Percentiles rank a stretch among this genome's conserved stretches.
Conservation (phyloP, 2,113 vertebrate genomes). For the Cynopterus brachyotis region DNA sequence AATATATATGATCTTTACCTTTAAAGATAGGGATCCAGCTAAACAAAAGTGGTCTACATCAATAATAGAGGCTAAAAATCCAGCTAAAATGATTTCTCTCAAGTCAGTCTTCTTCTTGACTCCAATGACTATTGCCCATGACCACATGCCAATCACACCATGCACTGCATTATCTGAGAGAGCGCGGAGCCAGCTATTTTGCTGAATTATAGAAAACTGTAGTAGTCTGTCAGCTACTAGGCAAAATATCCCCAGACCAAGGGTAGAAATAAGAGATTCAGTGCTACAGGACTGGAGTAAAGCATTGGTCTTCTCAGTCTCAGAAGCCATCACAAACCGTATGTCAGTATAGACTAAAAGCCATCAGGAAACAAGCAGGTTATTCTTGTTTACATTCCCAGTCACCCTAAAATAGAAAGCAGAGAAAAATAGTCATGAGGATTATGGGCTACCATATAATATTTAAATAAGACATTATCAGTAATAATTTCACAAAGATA, state of each 20-base stretch:
- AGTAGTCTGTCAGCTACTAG: conserved; percentile 89
- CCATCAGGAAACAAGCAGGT: conserved; percentile 48
- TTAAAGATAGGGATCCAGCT: conserved; percentile 93
- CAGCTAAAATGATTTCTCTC: conserved; percentile 92
- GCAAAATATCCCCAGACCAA: conserved; percentile 92
- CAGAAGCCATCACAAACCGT: conserved; percentile 88
- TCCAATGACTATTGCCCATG: conserved; percentile 95
- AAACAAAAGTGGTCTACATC: conserved; percentile 95
- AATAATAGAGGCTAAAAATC: conserved; percentile 93
- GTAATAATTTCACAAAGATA: not conserved
- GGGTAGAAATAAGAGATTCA: conserved; percentile 90
- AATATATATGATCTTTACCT: conserved; percentile 83
- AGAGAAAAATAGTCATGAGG: conserved; percentile 57
- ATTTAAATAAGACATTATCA: not conserved
- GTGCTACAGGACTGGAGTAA: conserved; percentile 93
- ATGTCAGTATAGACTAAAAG: conserved; percentile 38
- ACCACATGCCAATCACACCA: conserved; percentile 93
- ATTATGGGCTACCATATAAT: not conserved
- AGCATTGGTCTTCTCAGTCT: conserved; percentile 92
- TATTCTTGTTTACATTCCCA: conserved; percentile 58
- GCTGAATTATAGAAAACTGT: conserved; percentile 89
- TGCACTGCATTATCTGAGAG: conserved; percentile 92
- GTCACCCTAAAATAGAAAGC: conserved; percentile 71
- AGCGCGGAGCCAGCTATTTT: conserved; percentile 92
- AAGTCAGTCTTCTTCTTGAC: conserved; percentile 93